Evolutionary conservation across 1,140 invertebrate species (phyloP).

Genomic region (Drosophila sturtevanti): DNA sequence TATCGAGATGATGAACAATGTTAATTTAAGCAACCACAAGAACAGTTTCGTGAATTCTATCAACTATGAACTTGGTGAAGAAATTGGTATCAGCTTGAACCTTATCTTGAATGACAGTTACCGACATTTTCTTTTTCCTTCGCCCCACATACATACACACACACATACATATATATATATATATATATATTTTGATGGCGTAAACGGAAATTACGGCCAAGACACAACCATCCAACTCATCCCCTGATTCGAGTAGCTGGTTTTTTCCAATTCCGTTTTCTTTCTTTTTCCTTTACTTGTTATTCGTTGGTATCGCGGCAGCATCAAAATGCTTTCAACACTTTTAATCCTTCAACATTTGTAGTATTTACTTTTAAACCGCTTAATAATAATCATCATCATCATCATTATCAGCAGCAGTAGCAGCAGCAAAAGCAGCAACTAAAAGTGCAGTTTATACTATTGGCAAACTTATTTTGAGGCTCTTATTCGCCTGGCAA

Average conservation of each 20-base stretch:
- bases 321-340: not conserved
- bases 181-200: too few species aligned
- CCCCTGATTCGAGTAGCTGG: not conserved
- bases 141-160: too few species aligned
- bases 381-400: slow-evolving; percentile 3
- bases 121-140: too few species aligned
- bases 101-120: too few species aligned
- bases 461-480: slow-evolving; percentile 19
- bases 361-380: not conserved
- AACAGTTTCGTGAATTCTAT: too few species aligned
- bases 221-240: too few species aligned
- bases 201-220: too few species aligned
- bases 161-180: too few species aligned
- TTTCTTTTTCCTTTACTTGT: not conserved
- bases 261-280: not conserved
- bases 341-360: not conserved
- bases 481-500: slow-evolving; percentile 7
- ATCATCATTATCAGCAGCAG: not conserved
- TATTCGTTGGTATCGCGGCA: not conserved
- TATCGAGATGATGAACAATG: too few species aligned
- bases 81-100: too few species aligned
- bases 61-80: slow-evolving; percentile 5
- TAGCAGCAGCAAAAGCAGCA: not conserved
- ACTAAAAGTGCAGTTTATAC: slow-evolving; percentile 44
- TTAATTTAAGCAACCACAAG: too few species aligned